Evolutionary conservation across 1,140 invertebrate genomes (phyloP).

Genomic region (Pollicipes pollicipes): DNA sequence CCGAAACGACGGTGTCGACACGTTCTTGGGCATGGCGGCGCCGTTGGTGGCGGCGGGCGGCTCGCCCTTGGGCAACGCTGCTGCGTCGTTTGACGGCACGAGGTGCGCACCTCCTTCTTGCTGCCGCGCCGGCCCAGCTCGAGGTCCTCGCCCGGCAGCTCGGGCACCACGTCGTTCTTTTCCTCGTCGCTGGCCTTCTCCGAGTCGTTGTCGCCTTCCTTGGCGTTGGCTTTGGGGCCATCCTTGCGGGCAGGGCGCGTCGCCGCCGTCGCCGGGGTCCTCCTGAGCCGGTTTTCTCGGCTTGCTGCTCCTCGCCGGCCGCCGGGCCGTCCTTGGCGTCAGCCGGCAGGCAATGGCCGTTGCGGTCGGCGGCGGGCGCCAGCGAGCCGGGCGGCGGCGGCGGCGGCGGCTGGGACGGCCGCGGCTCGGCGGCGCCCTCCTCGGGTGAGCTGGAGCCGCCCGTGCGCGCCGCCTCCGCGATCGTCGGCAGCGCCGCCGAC

Average conservation of each 20-base stretch:
- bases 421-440: background rate
- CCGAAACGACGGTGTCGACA: background rate
- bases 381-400: background rate
- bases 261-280: no score
- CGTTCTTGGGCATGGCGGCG: background rate
- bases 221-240: background rate
- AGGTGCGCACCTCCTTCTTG: background rate
- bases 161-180: conserved; percentile 4
- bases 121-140: background rate
- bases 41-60: background rate
- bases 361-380: background rate
- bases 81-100: background rate
- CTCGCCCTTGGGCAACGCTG: conserved; percentile 1
- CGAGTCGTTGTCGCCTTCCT: background rate
- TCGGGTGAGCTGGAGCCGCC: background rate
- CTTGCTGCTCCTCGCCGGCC: no score
- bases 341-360: no score
- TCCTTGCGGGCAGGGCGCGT: no score
- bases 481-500: conserved; percentile 58
- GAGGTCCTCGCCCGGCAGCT: background rate
- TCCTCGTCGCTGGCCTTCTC: conserved; percentile 4
- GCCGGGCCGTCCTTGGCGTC: no score
- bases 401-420: conserved; percentile 8
- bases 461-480: conserved; percentile 43
- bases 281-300: no score